A percentile compares a stretch with the other conserved stretches of the same genome.
These are phyloP conservation scores for Hirtodrosophila trivittata DNA, from an alignment of 2,888 invertebrate species.

Conservation along the genomic window DNA sequence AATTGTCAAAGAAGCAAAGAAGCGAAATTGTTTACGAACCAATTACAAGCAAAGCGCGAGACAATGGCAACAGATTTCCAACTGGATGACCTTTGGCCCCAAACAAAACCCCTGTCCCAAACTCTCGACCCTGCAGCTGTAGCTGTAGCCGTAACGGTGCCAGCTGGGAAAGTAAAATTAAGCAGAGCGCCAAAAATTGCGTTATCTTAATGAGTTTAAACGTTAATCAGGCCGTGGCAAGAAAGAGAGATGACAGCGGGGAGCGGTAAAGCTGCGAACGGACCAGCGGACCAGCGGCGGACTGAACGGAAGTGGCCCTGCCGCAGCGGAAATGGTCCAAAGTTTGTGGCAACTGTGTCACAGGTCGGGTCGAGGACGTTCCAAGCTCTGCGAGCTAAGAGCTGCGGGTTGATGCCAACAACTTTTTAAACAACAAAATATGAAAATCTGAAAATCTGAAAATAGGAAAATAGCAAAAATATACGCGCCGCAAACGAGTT, in stretches of 20 bases:
- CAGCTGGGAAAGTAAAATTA: conserved; percentile 69
- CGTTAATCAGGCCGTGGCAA: conserved; percentile 67
- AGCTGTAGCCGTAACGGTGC: conserved; percentile 42
- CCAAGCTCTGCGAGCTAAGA: no score
- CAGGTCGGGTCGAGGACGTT: conserved; percentile 31
- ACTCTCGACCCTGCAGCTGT: background rate
- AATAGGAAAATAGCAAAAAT: conserved; percentile 26
- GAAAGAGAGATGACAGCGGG: conserved; percentile 16
- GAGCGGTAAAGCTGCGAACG: conserved; percentile 1
- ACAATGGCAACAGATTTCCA: conserved; percentile 71
- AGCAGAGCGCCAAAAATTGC: conserved; percentile 74
- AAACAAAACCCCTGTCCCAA: background rate
- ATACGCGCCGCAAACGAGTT: conserved; percentile 36
- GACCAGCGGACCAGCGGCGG: conserved; percentile 7
- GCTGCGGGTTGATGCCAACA: conserved; percentile 42
- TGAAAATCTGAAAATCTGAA: conserved; percentile 28
- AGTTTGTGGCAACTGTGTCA: conserved; percentile 70
- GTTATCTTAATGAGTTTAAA: conserved; percentile 83
- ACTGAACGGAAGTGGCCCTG: conserved; percentile 39
- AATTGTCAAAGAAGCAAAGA: conserved; percentile 68
- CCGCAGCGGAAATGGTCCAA: conserved; percentile 69
- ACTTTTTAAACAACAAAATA: conserved; percentile 58
- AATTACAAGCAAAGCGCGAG: conserved; percentile 61
- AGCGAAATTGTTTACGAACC: conserved; percentile 75
- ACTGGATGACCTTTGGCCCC: conserved; percentile 65